phyloP scores from a whole-genome alignment of 2,113 vertebrate species.

The Parotia lawesii region DNA sequence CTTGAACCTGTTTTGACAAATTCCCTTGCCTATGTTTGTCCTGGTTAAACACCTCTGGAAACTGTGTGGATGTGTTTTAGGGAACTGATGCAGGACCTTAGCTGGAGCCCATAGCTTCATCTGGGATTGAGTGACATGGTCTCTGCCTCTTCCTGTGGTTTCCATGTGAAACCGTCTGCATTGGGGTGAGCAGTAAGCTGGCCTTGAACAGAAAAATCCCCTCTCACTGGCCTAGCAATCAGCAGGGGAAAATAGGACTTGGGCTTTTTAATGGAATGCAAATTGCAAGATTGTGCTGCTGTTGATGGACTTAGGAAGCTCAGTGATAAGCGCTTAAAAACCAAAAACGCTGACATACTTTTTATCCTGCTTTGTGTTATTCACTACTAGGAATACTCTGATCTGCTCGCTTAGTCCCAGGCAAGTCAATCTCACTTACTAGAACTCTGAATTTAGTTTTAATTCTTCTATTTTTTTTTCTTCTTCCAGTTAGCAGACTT shows the following conservation, averaged over 20 bases:
- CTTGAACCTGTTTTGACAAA: not conserved
- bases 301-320: not conserved
- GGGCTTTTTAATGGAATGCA: not conserved
- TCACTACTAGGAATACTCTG: not conserved
- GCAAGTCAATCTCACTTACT: not conserved
- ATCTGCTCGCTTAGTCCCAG: not conserved
- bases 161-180: not conserved
- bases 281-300: not conserved
- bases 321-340: not conserved
- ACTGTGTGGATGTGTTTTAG: not conserved
- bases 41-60: not conserved
- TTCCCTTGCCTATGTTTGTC: not conserved
- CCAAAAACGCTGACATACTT: not conserved
- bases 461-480: not conserved
- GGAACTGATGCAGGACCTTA: not conserved
- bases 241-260: not conserved
- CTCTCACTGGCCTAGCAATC: not conserved
- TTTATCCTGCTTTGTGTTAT: not conserved
- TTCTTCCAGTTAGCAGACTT: constrained; percentile 87
- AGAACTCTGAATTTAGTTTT: not conserved
- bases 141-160: not conserved
- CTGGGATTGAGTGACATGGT: fast-evolving
- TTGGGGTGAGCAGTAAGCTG: not conserved
- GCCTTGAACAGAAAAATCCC: not conserved
- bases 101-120: not conserved